A percentile compares a stretch with the other conserved stretches of the same genome.
Conservation (phyloP, 2,888 invertebrate genomes). For the Drosophila planitibia region DNA sequence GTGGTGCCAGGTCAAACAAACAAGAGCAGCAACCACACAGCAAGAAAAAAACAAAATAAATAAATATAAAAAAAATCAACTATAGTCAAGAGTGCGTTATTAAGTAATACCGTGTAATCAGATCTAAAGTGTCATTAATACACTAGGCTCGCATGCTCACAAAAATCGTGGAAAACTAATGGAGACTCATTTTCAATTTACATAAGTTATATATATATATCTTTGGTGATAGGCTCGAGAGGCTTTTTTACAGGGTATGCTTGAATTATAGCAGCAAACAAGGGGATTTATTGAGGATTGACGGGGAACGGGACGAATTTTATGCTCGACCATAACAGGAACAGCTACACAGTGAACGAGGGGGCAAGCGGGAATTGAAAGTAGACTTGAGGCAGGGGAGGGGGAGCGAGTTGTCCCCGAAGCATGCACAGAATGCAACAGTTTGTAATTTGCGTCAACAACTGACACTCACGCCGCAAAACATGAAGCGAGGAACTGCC, state of each 20-base stretch:
- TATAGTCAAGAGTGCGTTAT: background rate
- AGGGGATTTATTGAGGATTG: background rate
- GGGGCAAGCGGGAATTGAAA: background rate
- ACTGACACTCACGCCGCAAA: constrained; percentile 21
- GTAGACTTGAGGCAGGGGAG: background rate
- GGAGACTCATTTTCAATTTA: background rate
- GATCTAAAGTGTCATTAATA: background rate
- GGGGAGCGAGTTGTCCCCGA: background rate
- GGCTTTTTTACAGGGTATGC: constrained; percentile 6
- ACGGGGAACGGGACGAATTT: background rate
- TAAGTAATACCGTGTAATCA: background rate
- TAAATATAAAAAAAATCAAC: too few relatives aligned
- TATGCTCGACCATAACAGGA: background rate
- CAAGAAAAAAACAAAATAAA: background rate
- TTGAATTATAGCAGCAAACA: background rate
- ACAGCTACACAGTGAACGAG: background rate
- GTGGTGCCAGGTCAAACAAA: constrained; percentile 4
- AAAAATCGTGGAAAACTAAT: background rate
- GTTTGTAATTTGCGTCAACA: constrained; percentile 50
- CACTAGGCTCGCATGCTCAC: background rate
- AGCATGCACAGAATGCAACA: constrained; percentile 42
- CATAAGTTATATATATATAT: background rate
- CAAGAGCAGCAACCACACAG: background rate
- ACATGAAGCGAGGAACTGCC: constrained; percentile 10
- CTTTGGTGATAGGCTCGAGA: background rate